Percentiles rank a stretch among this genome's conserved stretches.
Conservation (phyloP, 2,888 invertebrate genomes). For the Leptura quadrifasciata region DNA sequence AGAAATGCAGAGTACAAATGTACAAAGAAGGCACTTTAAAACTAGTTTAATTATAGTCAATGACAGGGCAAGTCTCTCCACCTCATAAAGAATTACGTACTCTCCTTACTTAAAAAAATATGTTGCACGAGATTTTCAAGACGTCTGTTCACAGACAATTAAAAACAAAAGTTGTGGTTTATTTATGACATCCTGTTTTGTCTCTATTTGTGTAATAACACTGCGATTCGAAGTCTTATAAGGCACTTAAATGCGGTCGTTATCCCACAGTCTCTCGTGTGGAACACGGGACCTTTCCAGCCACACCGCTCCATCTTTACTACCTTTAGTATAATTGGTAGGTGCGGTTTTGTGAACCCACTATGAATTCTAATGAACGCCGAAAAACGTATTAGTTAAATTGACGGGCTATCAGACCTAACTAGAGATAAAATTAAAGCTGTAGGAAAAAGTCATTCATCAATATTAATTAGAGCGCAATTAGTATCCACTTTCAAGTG, state of each 20-base stretch:
- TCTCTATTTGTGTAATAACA: constrained; percentile 29
- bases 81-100: constrained; percentile 19
- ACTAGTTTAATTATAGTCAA: background rate
- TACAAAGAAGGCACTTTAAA: background rate
- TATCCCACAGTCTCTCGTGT: constrained; percentile 37
- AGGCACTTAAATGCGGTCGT: constrained; percentile 42
- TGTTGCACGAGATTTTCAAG: background rate
- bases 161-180: constrained; percentile 31
- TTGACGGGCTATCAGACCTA: constrained; percentile 42
- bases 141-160: constrained; percentile 29
- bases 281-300: constrained; percentile 37
- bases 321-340: constrained; percentile 48
- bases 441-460: constrained; percentile 28
- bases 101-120: background rate
- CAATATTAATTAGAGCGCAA: constrained; percentile 32
- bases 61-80: background rate
- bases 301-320: constrained; percentile 30
- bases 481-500: constrained; percentile 10
- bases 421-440: constrained; percentile 43
- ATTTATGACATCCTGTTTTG: constrained; percentile 34
- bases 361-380: constrained; percentile 48
- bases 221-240: constrained; percentile 38
- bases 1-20: background rate
- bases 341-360: constrained; percentile 46
- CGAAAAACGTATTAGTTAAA: constrained; percentile 50